Evolutionary conservation across 1,140 invertebrate genomes (phyloP).

Genomic region (Helicoverpa zea): DNA sequence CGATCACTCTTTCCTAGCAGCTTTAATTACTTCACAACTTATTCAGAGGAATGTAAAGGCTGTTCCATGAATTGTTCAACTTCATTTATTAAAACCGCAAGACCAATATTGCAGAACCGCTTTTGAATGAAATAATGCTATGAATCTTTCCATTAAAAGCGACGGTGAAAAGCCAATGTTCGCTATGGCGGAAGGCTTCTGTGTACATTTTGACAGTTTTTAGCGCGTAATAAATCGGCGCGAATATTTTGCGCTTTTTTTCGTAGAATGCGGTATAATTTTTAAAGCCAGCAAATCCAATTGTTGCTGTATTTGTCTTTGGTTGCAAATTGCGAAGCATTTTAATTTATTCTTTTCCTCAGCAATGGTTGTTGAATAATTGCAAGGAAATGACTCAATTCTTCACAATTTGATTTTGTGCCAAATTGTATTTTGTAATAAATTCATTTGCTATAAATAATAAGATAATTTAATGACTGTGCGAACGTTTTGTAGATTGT

Average conservation of each 20-base stretch:
- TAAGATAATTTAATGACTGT: no score
- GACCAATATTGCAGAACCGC: conserved; percentile 20
- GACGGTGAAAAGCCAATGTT: conserved; percentile 38
- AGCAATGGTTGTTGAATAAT: not conserved
- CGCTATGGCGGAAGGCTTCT: conserved; percentile 10
- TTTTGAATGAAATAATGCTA: conserved; percentile 19
- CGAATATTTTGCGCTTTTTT: conserved; percentile 26
- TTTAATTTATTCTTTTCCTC: no score
- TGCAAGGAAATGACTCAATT: not conserved
- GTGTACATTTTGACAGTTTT: conserved; percentile 43
- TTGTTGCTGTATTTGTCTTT: conserved; percentile 8
- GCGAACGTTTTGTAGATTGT: no score
- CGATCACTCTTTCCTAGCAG: not conserved
- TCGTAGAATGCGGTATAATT: not conserved
- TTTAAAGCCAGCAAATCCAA: not conserved
- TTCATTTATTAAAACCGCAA: conserved; percentile 37
- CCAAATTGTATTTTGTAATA: not conserved
- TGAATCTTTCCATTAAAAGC: conserved; percentile 44
- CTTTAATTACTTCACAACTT: conserved; percentile 26
- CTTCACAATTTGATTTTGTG: conserved; percentile 5
- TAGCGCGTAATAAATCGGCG: conserved; percentile 33
- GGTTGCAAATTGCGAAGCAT: conserved; percentile 1
- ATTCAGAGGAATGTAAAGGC: conserved; percentile 28
- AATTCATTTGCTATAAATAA: no score
- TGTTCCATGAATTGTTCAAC: conserved; percentile 33